Conservation (phyloP, 2,797 vertebrate genomes). For the Paguma larvata region DNA sequence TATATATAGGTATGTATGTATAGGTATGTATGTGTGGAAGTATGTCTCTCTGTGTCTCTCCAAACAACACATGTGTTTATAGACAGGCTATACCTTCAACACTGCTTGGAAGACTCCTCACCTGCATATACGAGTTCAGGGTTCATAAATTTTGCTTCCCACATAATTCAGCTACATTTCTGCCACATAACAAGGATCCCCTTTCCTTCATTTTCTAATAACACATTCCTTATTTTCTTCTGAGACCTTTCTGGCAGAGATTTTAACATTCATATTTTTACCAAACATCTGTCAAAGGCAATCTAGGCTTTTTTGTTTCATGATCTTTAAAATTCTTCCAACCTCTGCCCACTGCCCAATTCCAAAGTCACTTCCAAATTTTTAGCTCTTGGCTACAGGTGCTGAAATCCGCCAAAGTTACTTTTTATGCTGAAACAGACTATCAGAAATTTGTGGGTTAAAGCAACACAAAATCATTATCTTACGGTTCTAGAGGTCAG, state of each 20-base stretch:
- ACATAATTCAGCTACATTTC: constrained; percentile 8
- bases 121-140: neutral
- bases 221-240: neutral
- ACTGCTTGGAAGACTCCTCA: neutral
- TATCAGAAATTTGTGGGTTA: neutral
- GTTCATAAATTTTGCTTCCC: neutral
- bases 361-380: neutral
- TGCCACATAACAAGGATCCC: neutral
- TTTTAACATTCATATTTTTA: neutral
- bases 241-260: neutral
- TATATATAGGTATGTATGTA: neutral
- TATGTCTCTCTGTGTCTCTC: neutral
- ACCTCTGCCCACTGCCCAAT: neutral
- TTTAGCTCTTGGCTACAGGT: neutral
- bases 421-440: neutral
- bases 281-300: neutral
- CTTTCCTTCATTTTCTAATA: neutral
- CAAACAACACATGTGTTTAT: neutral
- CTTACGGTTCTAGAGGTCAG: neutral
- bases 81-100: neutral
- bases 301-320: neutral
- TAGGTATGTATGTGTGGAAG: neutral
- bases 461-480: neutral
- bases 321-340: neutral
- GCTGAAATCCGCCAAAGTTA: neutral